Evolutionary conservation across 1,140 invertebrate genomes (phyloP).

Genomic region (Leptinotarsa lineolata): DNA sequence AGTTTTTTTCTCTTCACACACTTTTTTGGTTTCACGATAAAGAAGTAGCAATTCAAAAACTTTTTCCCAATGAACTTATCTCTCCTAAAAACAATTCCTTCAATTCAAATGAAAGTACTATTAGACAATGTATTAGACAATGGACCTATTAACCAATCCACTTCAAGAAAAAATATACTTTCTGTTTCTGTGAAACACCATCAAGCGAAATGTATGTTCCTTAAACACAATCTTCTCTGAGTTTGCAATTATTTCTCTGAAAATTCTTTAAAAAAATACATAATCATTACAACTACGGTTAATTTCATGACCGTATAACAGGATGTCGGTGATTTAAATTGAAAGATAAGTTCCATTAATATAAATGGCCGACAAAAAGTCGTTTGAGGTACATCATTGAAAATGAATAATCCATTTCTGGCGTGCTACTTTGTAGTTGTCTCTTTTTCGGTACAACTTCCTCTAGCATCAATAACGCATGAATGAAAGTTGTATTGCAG

Average conservation of each 20-base stretch:
- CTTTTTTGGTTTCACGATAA: no score
- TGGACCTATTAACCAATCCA: no score
- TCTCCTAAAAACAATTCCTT: no score
- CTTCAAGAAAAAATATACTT: no score
- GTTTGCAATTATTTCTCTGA: neutral
- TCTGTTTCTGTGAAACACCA: no score
- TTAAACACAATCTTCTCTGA: no score
- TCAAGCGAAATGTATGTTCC: no score
- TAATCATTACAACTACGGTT: neutral
- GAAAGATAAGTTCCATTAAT: slow-evolving; percentile 3
- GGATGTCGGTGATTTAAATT: slow-evolving; percentile 14
- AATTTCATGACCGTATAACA: neutral
- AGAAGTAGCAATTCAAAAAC: no score
- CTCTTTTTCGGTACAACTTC: neutral
- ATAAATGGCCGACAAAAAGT: slow-evolving; percentile 2
- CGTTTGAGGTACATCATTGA: neutral
- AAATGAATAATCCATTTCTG: slow-evolving; percentile 1
- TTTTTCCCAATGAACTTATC: no score
- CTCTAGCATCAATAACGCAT: neutral
- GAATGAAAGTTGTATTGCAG: neutral
- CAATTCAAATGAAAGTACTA: no score
- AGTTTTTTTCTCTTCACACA: no score
- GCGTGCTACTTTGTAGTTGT: neutral
- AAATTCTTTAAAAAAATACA: slow-evolving; percentile 1
- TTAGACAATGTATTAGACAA: no score